Conservation (phyloP, 2,888 invertebrate species). For the Coelopa pilipes region DNA sequence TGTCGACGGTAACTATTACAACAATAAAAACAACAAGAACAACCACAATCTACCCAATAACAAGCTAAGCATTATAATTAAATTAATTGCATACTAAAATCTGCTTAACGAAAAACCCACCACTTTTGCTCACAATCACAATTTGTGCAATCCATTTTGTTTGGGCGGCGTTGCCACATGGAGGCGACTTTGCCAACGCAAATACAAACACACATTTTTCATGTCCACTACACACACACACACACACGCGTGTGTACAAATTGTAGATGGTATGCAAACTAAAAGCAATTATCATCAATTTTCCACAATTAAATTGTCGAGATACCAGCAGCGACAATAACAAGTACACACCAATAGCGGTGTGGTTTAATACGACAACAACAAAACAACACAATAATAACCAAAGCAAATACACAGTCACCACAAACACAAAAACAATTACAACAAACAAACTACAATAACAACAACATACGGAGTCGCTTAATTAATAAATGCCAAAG, state of each 20-base stretch:
- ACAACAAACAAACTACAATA: not conserved
- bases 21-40: no score
- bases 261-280: conserved; percentile 1
- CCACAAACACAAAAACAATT: no score
- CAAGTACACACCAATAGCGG: no score
- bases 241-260: no score
- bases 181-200: no score
- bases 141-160: conserved; percentile 2
- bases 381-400: no score
- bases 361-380: no score
- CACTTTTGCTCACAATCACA: not conserved
- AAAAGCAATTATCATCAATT: conserved; percentile 29
- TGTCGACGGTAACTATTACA: no score
- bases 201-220: not conserved
- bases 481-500: conserved; percentile 28
- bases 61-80: not conserved
- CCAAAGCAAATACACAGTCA: no score
- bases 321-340: not conserved
- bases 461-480: not conserved
- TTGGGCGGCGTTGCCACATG: not conserved
- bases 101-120: conserved; percentile 8
- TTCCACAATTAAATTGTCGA: conserved; percentile 29
- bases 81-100: conserved; percentile 9
- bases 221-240: not conserved
- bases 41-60: no score